Evolutionary conservation across 2,113 vertebrate species (phyloP), one percentile per base, ranked within the genome.

Genomic region (Nymphicus hollandicus): DNA sequence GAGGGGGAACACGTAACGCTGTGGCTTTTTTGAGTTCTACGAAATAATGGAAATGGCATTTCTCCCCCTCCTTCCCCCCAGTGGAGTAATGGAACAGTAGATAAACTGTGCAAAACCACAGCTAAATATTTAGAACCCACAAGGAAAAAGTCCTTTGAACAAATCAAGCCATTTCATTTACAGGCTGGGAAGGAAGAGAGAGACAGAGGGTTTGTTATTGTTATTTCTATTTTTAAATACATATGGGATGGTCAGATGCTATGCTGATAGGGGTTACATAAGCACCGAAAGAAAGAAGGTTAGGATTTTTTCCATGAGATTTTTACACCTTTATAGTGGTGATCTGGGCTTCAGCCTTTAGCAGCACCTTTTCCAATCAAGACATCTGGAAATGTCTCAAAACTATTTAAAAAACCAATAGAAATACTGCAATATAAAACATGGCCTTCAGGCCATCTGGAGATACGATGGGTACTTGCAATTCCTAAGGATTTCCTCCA

Each of bases 221-320:
- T 88, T 96, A 92, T 82, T 96, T 94, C 94, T 96, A 92, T 96
- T 97, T 97, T 95, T 91, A 94, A 95, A 94, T 53, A 84, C 14
- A 4, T 50, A 83, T 0, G 8, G 95, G 84, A 94, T 94, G 65
- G 11, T 94, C 39, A 74, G 74, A 93, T 87, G 70, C 46, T 77
- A 60, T 60, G 58, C 79, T 72, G 39, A 90, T 72, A 86, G 58
- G 66, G 63, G 70, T 64, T 91, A 70, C 39, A 58, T 43, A 92
- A 93, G 71, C 66, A 93, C 20, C 18, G 50, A 86, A 77, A 91
- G 23, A 78, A 77, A 90, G 63, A 84, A 53, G n/a, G 33, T 72
- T 37, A 70, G 68, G 27, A 68, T n/a, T 77, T 93, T 96, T 96
- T 50, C 81, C 66, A 70, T 82, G 3, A 58, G 13, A 60, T 47